Percentiles rank a stretch among this genome's conserved stretches.
phyloP scores from a whole-genome alignment of 1,140 invertebrate species.

The Gonatopus flavifemur region DNA sequence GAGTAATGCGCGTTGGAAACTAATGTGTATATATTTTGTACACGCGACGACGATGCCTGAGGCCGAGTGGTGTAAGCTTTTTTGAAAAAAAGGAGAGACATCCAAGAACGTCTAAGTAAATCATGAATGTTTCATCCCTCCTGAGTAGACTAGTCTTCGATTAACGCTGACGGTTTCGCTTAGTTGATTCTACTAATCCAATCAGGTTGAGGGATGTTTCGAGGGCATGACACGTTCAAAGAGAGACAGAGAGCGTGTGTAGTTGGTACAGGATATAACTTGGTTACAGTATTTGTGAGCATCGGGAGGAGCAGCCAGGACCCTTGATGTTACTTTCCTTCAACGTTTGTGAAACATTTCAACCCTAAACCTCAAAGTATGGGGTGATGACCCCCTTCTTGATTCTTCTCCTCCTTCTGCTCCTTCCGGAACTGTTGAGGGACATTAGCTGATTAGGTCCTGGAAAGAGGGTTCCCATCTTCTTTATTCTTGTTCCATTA shows the following conservation, averaged over 20 bases:
- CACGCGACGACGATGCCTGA: too few relatives aligned
- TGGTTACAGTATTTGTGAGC: conserved; percentile 35
- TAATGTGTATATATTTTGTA: too few relatives aligned
- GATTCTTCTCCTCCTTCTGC: background rate
- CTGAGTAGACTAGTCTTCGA: too few relatives aligned
- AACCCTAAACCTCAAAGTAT: conserved; percentile 24
- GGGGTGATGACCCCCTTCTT: background rate
- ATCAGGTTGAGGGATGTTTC: conserved; percentile 16
- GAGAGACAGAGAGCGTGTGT: too few relatives aligned
- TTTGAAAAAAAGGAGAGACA: too few relatives aligned
- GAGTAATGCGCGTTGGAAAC: too few relatives aligned
- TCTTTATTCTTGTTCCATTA: too few relatives aligned
- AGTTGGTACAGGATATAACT: conserved; percentile 26
- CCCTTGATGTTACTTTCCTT: conserved; percentile 32
- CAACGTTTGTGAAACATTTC: conserved; percentile 8
- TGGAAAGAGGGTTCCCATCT: conserved; percentile 1
- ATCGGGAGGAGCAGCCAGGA: too few relatives aligned
- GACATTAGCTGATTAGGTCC: conserved; percentile 29
- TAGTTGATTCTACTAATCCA: conserved; percentile 30
- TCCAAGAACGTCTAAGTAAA: too few relatives aligned
- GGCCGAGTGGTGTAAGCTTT: too few relatives aligned
- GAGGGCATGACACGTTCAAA: conserved; percentile 28
- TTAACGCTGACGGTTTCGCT: conserved; percentile 8
- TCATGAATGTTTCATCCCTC: too few relatives aligned
- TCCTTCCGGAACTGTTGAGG: conserved; percentile 5